These are phyloP conservation scores for Epiblema foenella DNA, from an alignment of 2,888 invertebrate genomes.

Conservation along the genomic window DNA sequence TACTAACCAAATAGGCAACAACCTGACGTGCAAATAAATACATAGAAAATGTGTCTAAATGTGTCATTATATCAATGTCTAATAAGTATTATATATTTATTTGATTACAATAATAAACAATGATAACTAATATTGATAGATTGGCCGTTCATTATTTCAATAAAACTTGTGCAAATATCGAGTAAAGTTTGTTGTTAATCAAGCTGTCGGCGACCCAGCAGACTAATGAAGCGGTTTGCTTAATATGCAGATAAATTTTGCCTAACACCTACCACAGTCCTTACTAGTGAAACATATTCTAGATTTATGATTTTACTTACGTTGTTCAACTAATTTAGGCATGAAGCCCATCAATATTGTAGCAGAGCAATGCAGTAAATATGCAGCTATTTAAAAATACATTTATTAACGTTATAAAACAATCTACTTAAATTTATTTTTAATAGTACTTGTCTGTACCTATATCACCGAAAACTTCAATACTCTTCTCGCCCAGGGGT, in stretches of 20 bases:
- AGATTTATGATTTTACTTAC: background rate
- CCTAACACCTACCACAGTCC: background rate
- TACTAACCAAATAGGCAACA: background rate
- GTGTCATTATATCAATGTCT: background rate
- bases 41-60: background rate
- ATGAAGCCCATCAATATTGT: background rate
- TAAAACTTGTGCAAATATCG: conserved; percentile 3
- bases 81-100: conserved; percentile 2
- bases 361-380: background rate
- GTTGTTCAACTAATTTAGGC: background rate
- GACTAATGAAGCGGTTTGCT: conserved; percentile 16
- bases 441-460: no score
- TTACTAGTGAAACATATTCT: background rate
- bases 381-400: no score
- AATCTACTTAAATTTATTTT: no score
- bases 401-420: no score
- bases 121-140: background rate
- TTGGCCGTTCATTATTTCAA: background rate
- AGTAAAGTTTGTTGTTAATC: conserved; percentile 14
- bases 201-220: conserved; percentile 3
- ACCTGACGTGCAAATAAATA: background rate
- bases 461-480: background rate
- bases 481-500: background rate
- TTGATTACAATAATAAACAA: background rate
- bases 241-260: background rate